Evolutionary conservation across 2,113 vertebrate species (phyloP).

Genomic region (Capreolus pygargus): DNA sequence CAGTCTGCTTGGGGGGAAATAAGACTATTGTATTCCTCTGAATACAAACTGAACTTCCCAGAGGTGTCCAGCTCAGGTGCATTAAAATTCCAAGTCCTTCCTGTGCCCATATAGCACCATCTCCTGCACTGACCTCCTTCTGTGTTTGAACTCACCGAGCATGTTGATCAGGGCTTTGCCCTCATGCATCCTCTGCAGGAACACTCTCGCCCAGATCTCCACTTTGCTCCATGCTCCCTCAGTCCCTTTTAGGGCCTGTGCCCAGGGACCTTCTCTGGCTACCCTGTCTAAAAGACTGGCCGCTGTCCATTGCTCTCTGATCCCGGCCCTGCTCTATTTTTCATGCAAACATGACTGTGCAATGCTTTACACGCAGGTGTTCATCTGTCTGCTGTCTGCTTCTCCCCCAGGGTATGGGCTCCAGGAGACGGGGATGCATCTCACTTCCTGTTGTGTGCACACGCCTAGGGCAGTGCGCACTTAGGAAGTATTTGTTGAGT

Average conservation of each 20-base stretch:
- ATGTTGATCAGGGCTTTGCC: background rate
- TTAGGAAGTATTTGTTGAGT: background rate
- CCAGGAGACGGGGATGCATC: background rate
- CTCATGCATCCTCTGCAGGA: background rate
- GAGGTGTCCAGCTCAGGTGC: background rate
- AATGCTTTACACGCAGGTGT: too few relatives aligned
- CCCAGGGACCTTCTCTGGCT: background rate
- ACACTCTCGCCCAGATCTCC: background rate
- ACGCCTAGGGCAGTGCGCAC: accelerated
- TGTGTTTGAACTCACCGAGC: background rate
- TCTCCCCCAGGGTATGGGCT: background rate
- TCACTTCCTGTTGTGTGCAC: background rate
- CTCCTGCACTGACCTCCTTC: background rate
- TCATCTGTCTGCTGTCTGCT: background rate
- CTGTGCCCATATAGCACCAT: too few relatives aligned
- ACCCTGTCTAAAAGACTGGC: background rate
- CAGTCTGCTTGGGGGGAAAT: background rate
- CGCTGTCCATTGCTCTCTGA: background rate
- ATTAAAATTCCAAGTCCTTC: background rate
- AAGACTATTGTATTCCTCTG: background rate
- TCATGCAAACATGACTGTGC: background rate
- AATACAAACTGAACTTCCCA: background rate
- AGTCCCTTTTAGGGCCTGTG: background rate
- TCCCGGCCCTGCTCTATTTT: background rate
- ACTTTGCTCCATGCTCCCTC: background rate